Conservation (phyloP, 2,797 vertebrate genomes). For the Emydoidea blandingii region DNA sequence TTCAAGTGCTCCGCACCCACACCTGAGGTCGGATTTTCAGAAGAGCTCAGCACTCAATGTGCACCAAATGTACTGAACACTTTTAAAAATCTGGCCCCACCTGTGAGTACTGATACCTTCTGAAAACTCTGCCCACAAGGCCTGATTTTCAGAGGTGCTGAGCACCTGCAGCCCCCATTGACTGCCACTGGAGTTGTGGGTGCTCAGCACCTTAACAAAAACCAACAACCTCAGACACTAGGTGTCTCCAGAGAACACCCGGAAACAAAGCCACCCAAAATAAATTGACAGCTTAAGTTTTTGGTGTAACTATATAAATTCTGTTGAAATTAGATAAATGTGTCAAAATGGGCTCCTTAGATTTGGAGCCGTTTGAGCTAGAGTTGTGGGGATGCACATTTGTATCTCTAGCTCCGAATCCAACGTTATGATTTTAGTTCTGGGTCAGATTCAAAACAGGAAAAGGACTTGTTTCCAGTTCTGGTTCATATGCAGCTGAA, state of each 20-base stretch:
- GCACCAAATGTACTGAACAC: not conserved
- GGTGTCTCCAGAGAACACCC: not conserved
- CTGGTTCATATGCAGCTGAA: not conserved
- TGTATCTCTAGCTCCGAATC: not conserved
- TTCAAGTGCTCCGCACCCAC: not conserved
- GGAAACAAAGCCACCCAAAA: not conserved
- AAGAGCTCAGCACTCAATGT: not conserved
- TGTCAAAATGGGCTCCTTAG: not conserved
- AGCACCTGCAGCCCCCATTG: not conserved
- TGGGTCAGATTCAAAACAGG: not conserved
- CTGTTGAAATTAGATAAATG: not conserved
- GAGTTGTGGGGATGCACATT: not conserved
- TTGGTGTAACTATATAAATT: not conserved
- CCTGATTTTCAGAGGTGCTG: not conserved
- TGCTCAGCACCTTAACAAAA: not conserved
- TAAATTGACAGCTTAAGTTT: not conserved
- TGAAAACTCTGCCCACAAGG: not conserved
- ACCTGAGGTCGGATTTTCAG: not conserved
- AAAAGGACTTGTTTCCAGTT: not conserved
- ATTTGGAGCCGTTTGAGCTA: not conserved
- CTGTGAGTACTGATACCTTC: not conserved
- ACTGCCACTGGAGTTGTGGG: not conserved
- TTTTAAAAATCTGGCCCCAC: not conserved
- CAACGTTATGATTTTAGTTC: not conserved
- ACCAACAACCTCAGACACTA: not conserved